phyloP scores from a whole-genome alignment of 2,888 invertebrate species.

The Drosophila paucipuncta region DNA sequence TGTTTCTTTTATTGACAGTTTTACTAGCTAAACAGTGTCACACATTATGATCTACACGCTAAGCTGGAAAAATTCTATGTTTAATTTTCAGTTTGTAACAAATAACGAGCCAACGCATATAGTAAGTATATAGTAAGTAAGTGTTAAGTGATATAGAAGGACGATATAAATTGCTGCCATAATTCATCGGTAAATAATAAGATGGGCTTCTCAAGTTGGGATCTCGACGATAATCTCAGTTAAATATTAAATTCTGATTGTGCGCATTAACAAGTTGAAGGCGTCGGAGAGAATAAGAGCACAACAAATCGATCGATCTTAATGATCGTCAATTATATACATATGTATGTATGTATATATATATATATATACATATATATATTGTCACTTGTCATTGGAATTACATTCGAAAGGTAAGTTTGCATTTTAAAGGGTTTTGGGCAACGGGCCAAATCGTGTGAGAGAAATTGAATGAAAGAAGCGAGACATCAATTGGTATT shows the following conservation, averaged over 20 bases:
- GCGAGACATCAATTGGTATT: slow-evolving; percentile 40
- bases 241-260: slow-evolving; percentile 46
- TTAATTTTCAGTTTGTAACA: slow-evolving; percentile 47
- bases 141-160: slow-evolving; percentile 13
- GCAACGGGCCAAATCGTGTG: slow-evolving; percentile 12
- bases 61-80: slow-evolving; percentile 33
- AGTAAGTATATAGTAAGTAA: slow-evolving; percentile 39
- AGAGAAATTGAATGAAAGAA: slow-evolving; percentile 1
- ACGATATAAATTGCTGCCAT: slow-evolving; percentile 13
- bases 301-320: slow-evolving; percentile 7
- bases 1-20: slow-evolving; percentile 52
- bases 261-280: slow-evolving; percentile 46
- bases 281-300: slow-evolving; percentile 6
- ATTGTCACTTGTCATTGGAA: slow-evolving; percentile 71
- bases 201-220: slow-evolving; percentile 1
- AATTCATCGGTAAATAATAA: slow-evolving; percentile 11
- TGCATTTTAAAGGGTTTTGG: slow-evolving; percentile 34
- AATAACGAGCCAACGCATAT: slow-evolving; percentile 62
- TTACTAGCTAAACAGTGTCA: slow-evolving; percentile 44
- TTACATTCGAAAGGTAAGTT: slow-evolving; percentile 17
- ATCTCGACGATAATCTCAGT: slow-evolving; percentile 19
- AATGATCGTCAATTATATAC: slow-evolving; percentile 20
- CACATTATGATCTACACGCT: slow-evolving; percentile 39
- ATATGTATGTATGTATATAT: slow-evolving; percentile 46
- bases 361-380: slow-evolving; percentile 44